Base-by-base conservation (phyloP, 2,797 vertebrate genomes). In the Sebastes alutus region DNA sequence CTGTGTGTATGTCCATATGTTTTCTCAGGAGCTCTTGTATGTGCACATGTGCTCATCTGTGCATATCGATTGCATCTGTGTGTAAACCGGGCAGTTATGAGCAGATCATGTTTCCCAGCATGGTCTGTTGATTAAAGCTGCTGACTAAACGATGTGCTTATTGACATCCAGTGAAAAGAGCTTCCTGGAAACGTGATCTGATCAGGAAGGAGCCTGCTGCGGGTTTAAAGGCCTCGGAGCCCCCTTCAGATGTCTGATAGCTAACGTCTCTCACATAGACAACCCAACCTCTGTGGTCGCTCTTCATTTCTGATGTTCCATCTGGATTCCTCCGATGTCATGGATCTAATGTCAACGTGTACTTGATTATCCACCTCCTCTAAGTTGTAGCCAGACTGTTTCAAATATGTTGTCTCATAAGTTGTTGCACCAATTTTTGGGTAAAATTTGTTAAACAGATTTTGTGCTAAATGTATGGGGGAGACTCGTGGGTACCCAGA, bases 101-200 rank as follows among this genome's bases (percentile, higher is more conserved):
- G 69, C 46, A 11, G 38, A 22, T 75, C 23, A 2, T 68, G 35
- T 86, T 79, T 81, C 80, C 55, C 74, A 80, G 66, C n/a, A 65
- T 13, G 59, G 0, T 33, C 46, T 35, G 46, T 38, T 70, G 64
- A 79, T 80, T 23, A 70, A 55, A 84, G 64, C 65, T 35, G 62
- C 38, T 52, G 86, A 80, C 70, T 72, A 2, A 76, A 70, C 75
- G 68, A 65, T 4, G 7, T 22, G n/a, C 20, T 13, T 23, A 65
- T 82, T 35, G 80, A 76, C 67, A 11, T 38, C 4, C 8, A 35
- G 38, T 82, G 70, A 33, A 32, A 75, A 2, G 3, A 52, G 64
- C 75, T 72, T 78, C 75, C 77, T 79, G 81, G 55, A 74, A 60
- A 77, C 23, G 12, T 7, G 70, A 80, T 68, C 49, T 10, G 78